Percentiles rank a stretch among this genome's conserved stretches.
Evolutionary conservation across 2,888 invertebrate species (phyloP).

Genomic region (Andrena chrysosceles): DNA sequence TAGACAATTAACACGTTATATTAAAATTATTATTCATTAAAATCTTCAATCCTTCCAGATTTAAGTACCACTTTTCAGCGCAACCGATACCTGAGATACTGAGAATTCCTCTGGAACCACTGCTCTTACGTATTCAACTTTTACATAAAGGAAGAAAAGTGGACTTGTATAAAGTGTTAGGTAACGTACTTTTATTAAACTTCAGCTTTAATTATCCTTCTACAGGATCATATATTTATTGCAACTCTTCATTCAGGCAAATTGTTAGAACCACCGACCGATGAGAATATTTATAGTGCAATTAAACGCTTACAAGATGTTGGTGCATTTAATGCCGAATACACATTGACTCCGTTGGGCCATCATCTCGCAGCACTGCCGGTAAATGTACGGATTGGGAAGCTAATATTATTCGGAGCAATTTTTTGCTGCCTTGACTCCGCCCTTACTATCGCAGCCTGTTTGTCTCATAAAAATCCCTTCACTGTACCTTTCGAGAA

Average conservation of each 20-base stretch:
- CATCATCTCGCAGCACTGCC: slow-evolving; percentile 95
- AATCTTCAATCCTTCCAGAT: slow-evolving; percentile 82
- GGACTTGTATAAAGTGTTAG: slow-evolving; percentile 86
- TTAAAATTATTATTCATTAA: not conserved
- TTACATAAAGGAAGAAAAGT: slow-evolving; percentile 84
- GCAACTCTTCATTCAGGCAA: slow-evolving; percentile 85
- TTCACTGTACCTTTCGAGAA: slow-evolving; percentile 92
- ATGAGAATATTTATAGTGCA: slow-evolving; percentile 89
- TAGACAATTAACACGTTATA: not conserved
- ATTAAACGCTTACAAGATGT: slow-evolving; percentile 90
- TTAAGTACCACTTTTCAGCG: slow-evolving; percentile 88
- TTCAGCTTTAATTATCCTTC: too few relatives aligned
- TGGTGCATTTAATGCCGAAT: slow-evolving; percentile 92
- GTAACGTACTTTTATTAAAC: slow-evolving; percentile 78
- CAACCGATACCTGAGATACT: slow-evolving; percentile 96
- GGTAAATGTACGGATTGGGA: slow-evolving; percentile 96
- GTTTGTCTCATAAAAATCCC: slow-evolving; percentile 92
- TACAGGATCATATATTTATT: not conserved
- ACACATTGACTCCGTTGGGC: slow-evolving; percentile 93
- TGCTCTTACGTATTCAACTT: slow-evolving; percentile 91
- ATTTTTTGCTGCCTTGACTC: slow-evolving; percentile 97
- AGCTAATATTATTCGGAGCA: slow-evolving; percentile 95
- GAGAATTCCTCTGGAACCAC: slow-evolving; percentile 94
- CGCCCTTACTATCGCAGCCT: slow-evolving; percentile 95
- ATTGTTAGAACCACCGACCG: slow-evolving; percentile 91